These are phyloP conservation scores for Netelia inedita DNA, from an alignment of 2,888 invertebrate genomes.

Conservation along the genomic window DNA sequence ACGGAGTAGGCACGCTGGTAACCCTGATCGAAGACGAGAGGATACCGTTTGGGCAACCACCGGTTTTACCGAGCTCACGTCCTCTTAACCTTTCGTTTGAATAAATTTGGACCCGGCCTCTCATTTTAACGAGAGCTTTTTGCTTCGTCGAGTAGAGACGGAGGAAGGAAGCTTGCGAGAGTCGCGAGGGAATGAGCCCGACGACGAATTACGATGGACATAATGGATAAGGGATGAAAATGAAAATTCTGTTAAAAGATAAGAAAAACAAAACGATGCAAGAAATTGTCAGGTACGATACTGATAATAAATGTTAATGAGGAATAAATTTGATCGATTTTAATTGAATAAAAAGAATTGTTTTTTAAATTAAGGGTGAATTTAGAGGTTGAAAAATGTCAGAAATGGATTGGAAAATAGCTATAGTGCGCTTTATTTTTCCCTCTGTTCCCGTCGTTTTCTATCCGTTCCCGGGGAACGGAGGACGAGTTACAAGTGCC, in stretches of 20 bases:
- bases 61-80: background rate
- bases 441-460: slow-evolving; percentile 6
- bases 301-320: no score
- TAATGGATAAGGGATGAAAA: background rate
- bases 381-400: no score
- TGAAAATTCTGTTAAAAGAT: background rate
- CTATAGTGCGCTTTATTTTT: background rate
- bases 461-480: slow-evolving; percentile 29
- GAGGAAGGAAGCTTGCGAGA: slow-evolving; percentile 4
- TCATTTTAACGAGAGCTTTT: slow-evolving; percentile 60
- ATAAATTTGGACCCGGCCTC: slow-evolving; percentile 66
- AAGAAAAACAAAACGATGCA: background rate
- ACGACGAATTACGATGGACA: no score
- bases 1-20: slow-evolving; percentile 41
- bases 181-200: no score
- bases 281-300: no score
- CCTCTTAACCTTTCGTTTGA: slow-evolving; percentile 67
- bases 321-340: no score
- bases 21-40: slow-evolving; percentile 52
- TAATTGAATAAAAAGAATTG: no score
- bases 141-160: slow-evolving; percentile 66
- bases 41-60: slow-evolving; percentile 31
- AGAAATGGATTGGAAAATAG: no score
- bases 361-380: no score
- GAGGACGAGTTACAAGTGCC: slow-evolving; percentile 46